Evolutionary conservation across 2,888 invertebrate genomes (phyloP).

Genomic region (Agrochola lota): DNA sequence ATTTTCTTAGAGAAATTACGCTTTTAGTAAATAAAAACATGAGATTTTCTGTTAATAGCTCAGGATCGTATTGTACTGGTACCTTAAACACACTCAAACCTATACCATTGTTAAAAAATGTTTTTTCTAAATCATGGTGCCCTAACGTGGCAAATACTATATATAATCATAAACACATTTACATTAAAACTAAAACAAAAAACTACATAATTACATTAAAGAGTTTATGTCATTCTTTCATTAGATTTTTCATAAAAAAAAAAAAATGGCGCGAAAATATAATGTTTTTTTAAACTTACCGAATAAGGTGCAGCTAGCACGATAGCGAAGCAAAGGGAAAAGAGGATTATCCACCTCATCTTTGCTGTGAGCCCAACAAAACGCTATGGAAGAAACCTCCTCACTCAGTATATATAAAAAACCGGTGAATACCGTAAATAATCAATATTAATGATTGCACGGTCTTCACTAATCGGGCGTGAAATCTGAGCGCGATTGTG

Average conservation of each 20-base stretch:
- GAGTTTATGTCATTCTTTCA: neutral
- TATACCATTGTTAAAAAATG: neutral
- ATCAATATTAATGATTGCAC: conserved; percentile 70
- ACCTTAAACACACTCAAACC: neutral
- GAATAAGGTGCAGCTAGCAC: conserved; percentile 49
- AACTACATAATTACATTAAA: neutral
- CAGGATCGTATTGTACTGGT: neutral
- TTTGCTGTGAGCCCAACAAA: conserved; percentile 48
- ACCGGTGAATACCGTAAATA: conserved; percentile 63
- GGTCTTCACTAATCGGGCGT: conserved; percentile 63
- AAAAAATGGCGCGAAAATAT: neutral
- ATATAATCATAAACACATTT: no score
- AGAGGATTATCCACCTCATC: conserved; percentile 70
- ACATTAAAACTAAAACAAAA: neutral
- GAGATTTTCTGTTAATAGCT: neutral
- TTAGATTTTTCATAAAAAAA: neutral
- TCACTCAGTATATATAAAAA: conserved; percentile 60
- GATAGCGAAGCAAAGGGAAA: conserved; percentile 65
- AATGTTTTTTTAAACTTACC: conserved; percentile 45
- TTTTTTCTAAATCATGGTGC: neutral
- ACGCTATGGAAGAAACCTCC: conserved; percentile 28
- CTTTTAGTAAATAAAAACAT: neutral
- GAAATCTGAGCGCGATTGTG: conserved; percentile 62
- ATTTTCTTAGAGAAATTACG: no score
- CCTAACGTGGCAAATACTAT: no score